Conservation (phyloP, 2,113 vertebrate genomes). For the Sinocyclocheilus anophthalmus region DNA sequence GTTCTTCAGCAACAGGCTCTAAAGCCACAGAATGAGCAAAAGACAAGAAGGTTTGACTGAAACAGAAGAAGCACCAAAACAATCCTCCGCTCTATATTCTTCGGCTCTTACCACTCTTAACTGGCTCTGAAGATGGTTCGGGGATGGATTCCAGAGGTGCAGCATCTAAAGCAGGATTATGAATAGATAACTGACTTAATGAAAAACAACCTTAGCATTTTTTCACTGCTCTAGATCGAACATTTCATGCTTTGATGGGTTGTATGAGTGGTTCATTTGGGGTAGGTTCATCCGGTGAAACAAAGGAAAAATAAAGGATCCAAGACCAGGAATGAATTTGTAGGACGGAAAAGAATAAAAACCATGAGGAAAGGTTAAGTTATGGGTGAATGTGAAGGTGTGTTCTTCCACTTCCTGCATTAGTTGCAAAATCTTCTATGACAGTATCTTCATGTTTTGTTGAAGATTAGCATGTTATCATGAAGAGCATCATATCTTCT, state of each 20-base stretch:
- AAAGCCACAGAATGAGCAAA: conserved; percentile 25
- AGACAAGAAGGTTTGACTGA: neutral
- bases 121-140: neutral
- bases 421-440: neutral
- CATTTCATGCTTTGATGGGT: neutral
- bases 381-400: neutral
- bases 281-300: neutral
- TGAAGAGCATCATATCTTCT: neutral
- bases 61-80: neutral
- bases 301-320: neutral
- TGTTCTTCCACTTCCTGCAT: neutral
- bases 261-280: neutral
- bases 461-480: neutral
- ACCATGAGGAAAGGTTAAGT: neutral
- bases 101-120: neutral
- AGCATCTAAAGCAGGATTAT: neutral
- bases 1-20: conserved; percentile 15
- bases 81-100: neutral
- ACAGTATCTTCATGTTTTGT: neutral
- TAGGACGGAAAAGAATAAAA: neutral
- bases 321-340: neutral
- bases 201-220: neutral
- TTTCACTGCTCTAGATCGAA: neutral
- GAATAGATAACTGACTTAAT: neutral
- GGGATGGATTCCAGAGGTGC: neutral